These are phyloP conservation scores for Syngnathus rostellatus DNA, from an alignment of 2,797 vertebrate genomes.

Conservation along the genomic window DNA sequence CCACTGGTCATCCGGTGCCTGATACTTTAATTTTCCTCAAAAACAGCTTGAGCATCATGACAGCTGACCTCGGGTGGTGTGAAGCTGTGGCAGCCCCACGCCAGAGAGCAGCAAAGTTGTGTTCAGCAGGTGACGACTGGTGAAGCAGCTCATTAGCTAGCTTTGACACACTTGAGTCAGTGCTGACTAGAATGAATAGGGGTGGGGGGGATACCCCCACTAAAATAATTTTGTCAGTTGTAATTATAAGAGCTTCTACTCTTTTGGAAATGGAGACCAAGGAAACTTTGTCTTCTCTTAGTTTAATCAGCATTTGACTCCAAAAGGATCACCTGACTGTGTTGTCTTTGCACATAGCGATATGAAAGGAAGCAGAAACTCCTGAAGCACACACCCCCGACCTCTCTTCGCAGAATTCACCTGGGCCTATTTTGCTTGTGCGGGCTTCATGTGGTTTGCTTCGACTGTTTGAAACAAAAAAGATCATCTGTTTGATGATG, in stretches of 20 bases:
- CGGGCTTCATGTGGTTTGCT: constrained; percentile 51
- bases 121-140: constrained; percentile 25
- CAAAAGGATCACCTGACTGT: background rate
- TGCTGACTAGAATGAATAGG: background rate
- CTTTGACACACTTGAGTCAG: constrained; percentile 36
- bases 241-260: too few species aligned
- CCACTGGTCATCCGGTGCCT: background rate
- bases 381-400: constrained; percentile 14
- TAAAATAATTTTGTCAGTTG: too few species aligned
- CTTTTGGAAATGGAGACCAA: background rate
- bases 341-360: constrained; percentile 5
- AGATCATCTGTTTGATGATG: constrained; percentile 58
- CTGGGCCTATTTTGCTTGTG: constrained; percentile 55
- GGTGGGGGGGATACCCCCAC: too few species aligned
- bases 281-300: background rate
- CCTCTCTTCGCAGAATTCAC: constrained; percentile 34
- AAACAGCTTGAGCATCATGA: constrained; percentile 4
- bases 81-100: background rate
- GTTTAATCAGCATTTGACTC: background rate
- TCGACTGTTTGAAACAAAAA: constrained; percentile 58
- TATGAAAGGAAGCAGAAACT: constrained; percentile 35
- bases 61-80: constrained; percentile 4
- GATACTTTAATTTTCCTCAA: background rate
- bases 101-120: constrained; percentile 10
- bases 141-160: constrained; percentile 39